These are phyloP conservation scores for Cheirogaleus medius DNA, from an alignment of 2,113 vertebrate genomes.

Conservation along the genomic window DNA sequence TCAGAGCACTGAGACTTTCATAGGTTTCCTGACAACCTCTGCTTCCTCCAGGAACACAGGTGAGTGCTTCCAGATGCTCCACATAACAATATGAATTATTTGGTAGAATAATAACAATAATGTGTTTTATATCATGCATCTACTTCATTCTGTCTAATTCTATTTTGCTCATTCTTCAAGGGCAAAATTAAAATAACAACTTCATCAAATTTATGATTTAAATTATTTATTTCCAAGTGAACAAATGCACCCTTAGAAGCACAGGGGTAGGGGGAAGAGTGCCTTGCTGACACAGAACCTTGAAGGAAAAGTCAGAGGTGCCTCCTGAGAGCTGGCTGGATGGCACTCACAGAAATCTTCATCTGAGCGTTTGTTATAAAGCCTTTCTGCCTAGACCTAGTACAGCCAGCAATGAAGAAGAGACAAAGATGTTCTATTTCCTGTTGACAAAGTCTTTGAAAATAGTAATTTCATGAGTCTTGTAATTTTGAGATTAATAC, in stretches of 20 bases:
- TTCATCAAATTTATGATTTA: not conserved
- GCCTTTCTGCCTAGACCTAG: not conserved
- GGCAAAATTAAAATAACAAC: not conserved
- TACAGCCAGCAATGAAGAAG: not conserved
- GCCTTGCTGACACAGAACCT: fast-evolving
- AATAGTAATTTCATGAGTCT: not conserved
- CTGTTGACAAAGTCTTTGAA: not conserved
- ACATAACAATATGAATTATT: not conserved
- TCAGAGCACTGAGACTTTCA: not conserved
- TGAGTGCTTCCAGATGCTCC: not conserved
- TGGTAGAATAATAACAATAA: not conserved
- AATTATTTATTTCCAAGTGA: not conserved
- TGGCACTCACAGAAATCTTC: fast-evolving
- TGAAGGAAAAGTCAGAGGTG: not conserved
- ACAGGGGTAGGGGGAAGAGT: fast-evolving
- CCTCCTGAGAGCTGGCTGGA: not conserved
- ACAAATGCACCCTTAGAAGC: not conserved
- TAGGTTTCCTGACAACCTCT: not conserved
- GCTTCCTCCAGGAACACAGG: not conserved
- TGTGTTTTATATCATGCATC: not conserved
- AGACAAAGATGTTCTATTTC: not conserved
- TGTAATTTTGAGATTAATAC: not conserved
- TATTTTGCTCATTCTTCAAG: not conserved
- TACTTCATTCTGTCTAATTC: not conserved
- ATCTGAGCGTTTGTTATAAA: not conserved